Conservation (phyloP, 2,113 vertebrate genomes). For the Thalassoma bifasciatum region DNA sequence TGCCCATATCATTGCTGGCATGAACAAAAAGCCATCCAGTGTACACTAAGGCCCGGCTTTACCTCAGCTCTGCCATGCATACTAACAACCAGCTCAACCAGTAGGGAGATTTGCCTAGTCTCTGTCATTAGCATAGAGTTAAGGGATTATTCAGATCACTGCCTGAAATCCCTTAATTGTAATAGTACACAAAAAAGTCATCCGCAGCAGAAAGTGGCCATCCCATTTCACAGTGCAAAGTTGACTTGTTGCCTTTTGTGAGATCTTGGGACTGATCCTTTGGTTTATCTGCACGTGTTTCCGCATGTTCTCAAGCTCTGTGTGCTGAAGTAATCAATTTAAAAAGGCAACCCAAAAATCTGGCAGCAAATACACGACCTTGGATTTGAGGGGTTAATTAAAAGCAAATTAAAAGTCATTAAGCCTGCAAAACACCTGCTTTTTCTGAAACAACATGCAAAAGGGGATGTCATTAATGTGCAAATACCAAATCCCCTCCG, state of each 20-base stretch:
- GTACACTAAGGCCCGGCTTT: constrained; percentile 55
- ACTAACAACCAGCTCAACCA: constrained; percentile 77
- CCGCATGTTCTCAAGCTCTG: constrained; percentile 31
- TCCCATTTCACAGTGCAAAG: constrained; percentile 61
- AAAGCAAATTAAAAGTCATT: constrained; percentile 84
- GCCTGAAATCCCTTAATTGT: constrained; percentile 81
- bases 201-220: constrained; percentile 53
- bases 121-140: constrained; percentile 71
- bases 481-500: constrained; percentile 72
- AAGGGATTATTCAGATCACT: constrained; percentile 80
- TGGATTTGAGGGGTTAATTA: constrained; percentile 81
- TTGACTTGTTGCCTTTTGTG: constrained; percentile 60
- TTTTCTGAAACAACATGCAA: constrained; percentile 68
- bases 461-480: constrained; percentile 77
- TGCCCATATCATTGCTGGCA: constrained; percentile 67
- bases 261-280: constrained; percentile 32
- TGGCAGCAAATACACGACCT: constrained; percentile 65
- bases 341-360: constrained; percentile 24
- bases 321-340: constrained; percentile 65
- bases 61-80: constrained; percentile 65
- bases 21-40: constrained; percentile 62
- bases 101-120: constrained; percentile 55
- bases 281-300: constrained; percentile 12
- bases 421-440: constrained; percentile 81
- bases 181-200: constrained; percentile 74